phyloP scores from a whole-genome alignment of 2,113 vertebrate species.

The Oryzias javanicus region DNA sequence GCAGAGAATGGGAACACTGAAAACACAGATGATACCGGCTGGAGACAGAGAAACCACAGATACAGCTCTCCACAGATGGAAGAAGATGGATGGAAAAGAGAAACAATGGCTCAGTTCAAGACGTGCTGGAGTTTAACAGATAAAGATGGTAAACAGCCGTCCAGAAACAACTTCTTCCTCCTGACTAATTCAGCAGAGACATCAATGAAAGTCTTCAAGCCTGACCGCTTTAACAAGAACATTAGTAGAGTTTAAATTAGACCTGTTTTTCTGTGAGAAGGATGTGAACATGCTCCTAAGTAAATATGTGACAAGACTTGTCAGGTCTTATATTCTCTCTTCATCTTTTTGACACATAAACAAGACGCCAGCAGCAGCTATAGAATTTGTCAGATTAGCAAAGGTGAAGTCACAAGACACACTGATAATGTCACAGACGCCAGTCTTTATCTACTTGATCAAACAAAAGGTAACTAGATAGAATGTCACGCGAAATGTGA shows the following conservation, averaged over 20 bases:
- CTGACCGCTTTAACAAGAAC: no score
- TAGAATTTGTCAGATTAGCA: conserved; percentile 27
- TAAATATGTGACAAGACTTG: conserved; percentile 1
- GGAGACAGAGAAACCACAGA: conserved; percentile 25
- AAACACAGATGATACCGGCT: conserved; percentile 19
- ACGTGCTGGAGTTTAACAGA: conserved; percentile 1
- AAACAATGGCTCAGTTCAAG: neutral
- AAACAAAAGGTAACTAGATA: conserved; percentile 37
- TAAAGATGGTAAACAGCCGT: neutral
- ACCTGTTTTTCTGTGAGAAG: no score
- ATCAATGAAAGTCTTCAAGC: no score
- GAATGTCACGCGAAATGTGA: conserved; percentile 59
- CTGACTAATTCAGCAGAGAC: no score
- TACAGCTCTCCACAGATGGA: neutral
- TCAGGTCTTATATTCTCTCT: conserved; percentile 25
- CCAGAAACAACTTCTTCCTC: neutral
- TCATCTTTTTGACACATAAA: conserved; percentile 36
- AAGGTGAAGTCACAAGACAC: conserved; percentile 42
- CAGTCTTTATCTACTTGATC: conserved; percentile 31
- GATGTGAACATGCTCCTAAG: conserved; percentile 3
- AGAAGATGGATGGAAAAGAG: conserved; percentile 1
- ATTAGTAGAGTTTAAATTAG: no score
- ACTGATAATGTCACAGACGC: conserved; percentile 50
- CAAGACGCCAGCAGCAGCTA: neutral
- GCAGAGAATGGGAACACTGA: conserved; percentile 20